Evolutionary conservation across 2,113 vertebrate species (phyloP), one percentile per base, ranked within the genome.

Genomic region (Oreotrochilus melanogaster): DNA sequence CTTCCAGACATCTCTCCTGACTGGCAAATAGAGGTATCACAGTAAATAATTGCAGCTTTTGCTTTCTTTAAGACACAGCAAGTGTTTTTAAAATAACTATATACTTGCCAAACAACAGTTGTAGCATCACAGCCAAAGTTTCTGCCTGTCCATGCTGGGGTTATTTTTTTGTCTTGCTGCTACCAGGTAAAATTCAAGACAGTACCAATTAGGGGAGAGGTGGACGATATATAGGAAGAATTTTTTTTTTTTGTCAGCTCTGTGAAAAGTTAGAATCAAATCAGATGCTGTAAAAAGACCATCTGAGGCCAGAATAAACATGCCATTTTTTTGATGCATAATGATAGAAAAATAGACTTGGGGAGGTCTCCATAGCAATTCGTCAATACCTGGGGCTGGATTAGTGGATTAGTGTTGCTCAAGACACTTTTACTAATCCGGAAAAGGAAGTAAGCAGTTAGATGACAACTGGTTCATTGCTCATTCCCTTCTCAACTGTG

Each of bases 381-480:
- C 27, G 2, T 88, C 14, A 15, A 88, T 83, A 88, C 60, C 80
- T 78, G 50, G 12, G 67, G 64, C 47, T 80, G 79, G 69, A 78
- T 88, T 90, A 72, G 82, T 76, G 74, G 71, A 79, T 95, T 86
- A 66, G 23, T 62, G 39, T 95, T 96, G 92, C 92, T 93, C 78
- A 93, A 86, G 61, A 31, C 48, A 83, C 79, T 95, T 95, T 76
- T 94, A 79, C 88, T 93, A 90, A 95, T 88, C 50, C 91, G 83
- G 88, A 71, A 94, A 62, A 94, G 95, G 95, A 97, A 96, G 37
- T 73, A 56, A 96, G 88, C 78, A 65, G 67, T 94, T 93, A 86
- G 47, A 58, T 92, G 96, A 88, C 88, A 94, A 86, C 33, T 22
- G 1, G 25, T 51, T 94, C 75, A 43, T 86, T 86, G 43, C 90